Conservation (phyloP, 2,888 invertebrate species). For the Caenorhabditis drosophilae region DNA sequence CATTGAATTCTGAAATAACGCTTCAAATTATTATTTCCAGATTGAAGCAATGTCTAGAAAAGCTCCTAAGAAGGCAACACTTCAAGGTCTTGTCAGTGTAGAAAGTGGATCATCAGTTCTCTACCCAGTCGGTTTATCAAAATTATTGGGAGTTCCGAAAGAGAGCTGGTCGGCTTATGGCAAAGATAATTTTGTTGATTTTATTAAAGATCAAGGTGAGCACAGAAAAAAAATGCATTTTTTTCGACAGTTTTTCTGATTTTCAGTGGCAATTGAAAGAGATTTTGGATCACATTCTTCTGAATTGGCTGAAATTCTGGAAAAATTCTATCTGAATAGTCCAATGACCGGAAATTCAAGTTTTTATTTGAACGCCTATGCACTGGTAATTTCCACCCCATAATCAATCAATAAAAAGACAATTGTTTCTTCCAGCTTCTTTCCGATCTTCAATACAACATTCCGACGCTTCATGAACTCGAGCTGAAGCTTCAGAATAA, state of each 20-base stretch:
- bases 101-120: slow-evolving; percentile 36
- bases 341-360: slow-evolving; percentile 35
- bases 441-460: slow-evolving; percentile 51
- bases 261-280: slow-evolving; percentile 23
- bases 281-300: slow-evolving; percentile 27
- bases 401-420: too few species aligned
- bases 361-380: slow-evolving; percentile 49
- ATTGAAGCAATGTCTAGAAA: slow-evolving; percentile 48
- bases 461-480: slow-evolving; percentile 53
- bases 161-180: slow-evolving; percentile 28
- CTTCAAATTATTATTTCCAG: slow-evolving; percentile 5
- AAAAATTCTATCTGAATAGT: slow-evolving; percentile 39
- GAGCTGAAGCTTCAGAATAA: slow-evolving; percentile 41
- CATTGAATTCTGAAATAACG: not conserved
- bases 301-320: slow-evolving; percentile 23
- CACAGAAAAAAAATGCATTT: too few species aligned
- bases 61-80: slow-evolving; percentile 46
- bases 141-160: slow-evolving; percentile 28
- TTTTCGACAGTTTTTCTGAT: too few species aligned
- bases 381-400: slow-evolving; percentile 39
- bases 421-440: slow-evolving; percentile 26
- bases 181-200: slow-evolving; percentile 32
- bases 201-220: slow-evolving; percentile 28
- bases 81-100: slow-evolving; percentile 44
- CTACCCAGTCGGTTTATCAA: slow-evolving; percentile 19